Percentiles rank a stretch among this genome's conserved stretches.
Evolutionary conservation across 2,888 invertebrate species (phyloP).

Genomic region (Patella ulyssiponensis): DNA sequence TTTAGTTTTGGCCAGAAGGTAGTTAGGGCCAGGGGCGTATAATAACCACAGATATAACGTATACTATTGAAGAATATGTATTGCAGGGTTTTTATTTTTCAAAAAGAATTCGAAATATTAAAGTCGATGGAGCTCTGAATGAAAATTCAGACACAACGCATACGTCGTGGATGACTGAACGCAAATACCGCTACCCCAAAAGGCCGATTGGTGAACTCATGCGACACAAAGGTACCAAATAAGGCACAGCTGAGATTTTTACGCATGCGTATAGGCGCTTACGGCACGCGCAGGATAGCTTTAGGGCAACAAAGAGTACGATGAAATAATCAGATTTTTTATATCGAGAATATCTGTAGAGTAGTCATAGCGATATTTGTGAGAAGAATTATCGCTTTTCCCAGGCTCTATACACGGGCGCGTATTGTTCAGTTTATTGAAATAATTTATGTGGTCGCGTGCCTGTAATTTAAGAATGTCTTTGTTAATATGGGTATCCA

Average conservation of each 20-base stretch:
- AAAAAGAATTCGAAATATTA: too few species aligned
- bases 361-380: background rate
- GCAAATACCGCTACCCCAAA: background rate
- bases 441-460: conserved; percentile 1
- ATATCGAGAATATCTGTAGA: background rate
- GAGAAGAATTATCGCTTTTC: conserved; percentile 2
- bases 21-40: too few species aligned
- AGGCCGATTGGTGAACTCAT: background rate
- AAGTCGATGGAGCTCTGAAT: too few species aligned
- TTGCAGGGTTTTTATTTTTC: too few species aligned
- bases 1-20: too few species aligned
- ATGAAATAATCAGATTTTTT: background rate
- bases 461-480: background rate
- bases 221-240: background rate
- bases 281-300: background rate
- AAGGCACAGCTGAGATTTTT: conserved; percentile 3
- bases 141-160: too few species aligned
- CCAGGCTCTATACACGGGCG: background rate
- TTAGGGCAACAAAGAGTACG: background rate
- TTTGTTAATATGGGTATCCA: too few species aligned
- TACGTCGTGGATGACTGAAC: background rate
- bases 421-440: background rate
- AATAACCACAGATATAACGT: too few species aligned
- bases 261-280: background rate
- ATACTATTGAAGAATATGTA: too few species aligned